Conservation (phyloP, 2,888 invertebrate species). For the Nephrotoma appendiculata region DNA sequence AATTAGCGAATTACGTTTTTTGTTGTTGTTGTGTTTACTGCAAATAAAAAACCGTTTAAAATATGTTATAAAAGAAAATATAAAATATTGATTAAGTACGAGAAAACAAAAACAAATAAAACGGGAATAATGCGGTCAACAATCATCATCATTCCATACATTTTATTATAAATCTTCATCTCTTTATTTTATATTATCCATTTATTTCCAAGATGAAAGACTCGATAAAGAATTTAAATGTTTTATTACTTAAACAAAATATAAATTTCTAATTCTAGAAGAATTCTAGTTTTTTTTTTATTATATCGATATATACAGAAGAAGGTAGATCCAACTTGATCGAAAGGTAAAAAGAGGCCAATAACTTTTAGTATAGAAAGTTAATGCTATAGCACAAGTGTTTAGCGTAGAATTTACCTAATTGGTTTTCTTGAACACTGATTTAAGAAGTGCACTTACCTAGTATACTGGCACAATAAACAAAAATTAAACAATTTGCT, state of each 20-base stretch:
- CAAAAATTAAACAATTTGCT: not conserved
- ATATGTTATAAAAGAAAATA: not conserved
- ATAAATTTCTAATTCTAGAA: not conserved
- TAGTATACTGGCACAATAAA: constrained; percentile 2
- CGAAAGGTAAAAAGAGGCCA: not conserved
- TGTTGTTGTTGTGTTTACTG: not conserved
- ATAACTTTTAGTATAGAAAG: not conserved
- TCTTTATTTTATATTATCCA: not conserved
- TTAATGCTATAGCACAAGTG: not conserved
- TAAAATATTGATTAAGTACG: not conserved
- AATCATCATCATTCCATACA: not conserved
- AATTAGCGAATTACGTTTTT: too few species aligned
- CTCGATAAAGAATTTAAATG: not conserved
- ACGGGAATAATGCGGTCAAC: not conserved
- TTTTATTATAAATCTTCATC: not conserved
- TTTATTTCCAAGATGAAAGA: not conserved
- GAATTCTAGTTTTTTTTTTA: not conserved
- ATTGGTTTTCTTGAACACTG: not conserved
- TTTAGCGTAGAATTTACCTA: not conserved
- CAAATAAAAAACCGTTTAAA: not conserved
- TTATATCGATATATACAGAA: not conserved
- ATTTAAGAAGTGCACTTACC: not conserved
- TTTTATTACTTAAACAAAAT: not conserved
- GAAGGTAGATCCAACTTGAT: not conserved
- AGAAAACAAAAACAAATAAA: not conserved